Base-by-base conservation (phyloP, 2,113 vertebrate genomes). In the Dromaius novaehollandiae region DNA sequence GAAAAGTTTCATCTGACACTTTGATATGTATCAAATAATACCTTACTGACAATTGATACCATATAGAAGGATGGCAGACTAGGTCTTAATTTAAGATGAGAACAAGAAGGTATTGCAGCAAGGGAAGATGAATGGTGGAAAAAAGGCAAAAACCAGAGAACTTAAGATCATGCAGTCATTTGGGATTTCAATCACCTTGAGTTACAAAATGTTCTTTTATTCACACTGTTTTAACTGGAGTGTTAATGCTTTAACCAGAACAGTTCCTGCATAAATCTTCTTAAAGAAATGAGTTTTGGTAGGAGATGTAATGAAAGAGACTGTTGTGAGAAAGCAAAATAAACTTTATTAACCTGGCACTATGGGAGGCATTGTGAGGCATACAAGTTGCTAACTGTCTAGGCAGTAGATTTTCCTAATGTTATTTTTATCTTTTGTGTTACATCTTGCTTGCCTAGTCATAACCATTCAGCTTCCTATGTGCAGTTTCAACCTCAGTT, bases 201-300 rank as follows among this genome's bases (percentile, higher is more conserved):
- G 75, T 93, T 95, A 91, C 70, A 86, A 75, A 92, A 92, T 83
- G 75, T 88, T 97, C 44, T 91, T 95, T 94, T 92, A 94, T 91
- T 95, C 89, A 88, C 82, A 22, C 32, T 74, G 50, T 89, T 93
- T 95, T 95, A 95, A 95, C 82, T 91, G 82, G 79, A 88, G 55
- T 68, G 48, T 86, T 95, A 95, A 86, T 34, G n/a, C 84, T 95
- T 92, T 92, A 92, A 95, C 82, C 84, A 91, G 80, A 95, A 91
- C 26, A 87, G 58, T 92, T 89, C 58, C 68, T 90, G 60, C 51
- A 6, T 82, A 83, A 77, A 94, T 64, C 87, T 96, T 89, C 86
- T 73, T 68, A 88, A 88, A 91, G 22, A 96, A 94, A 83, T 71
- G 2, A 66, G 48, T 88, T 93, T 61, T 82, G 32, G 93, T 89